Percentiles rank a stretch among this genome's conserved stretches.
phyloP scores from a whole-genome alignment of 2,888 invertebrate genomes.

The Andrena bucephala region DNA sequence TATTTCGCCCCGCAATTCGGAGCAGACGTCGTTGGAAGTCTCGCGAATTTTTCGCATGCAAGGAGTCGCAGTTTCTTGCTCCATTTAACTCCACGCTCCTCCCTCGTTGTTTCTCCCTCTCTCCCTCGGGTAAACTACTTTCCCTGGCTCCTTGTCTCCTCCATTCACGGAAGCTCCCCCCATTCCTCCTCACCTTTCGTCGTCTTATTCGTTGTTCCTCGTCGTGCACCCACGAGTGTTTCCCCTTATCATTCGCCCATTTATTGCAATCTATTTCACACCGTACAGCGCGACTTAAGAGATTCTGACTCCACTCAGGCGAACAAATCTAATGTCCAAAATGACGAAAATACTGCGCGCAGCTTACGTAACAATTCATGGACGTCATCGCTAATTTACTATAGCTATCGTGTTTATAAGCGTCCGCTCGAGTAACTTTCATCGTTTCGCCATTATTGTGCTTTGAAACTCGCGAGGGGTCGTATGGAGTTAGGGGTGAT shows the following conservation, averaged over 20 bases:
- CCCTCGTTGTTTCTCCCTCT: conserved; percentile 20
- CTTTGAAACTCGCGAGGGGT: neutral
- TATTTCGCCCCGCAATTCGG: conserved; percentile 51
- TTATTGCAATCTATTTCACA: no score
- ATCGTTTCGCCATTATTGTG: neutral
- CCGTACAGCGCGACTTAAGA: no score
- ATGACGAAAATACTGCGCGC: no score
- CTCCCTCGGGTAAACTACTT: neutral
- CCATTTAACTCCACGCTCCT: conserved; percentile 62
- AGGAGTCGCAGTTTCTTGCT: conserved; percentile 66
- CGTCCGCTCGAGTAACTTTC: neutral
- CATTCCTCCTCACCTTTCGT: neutral
- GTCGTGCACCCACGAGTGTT: neutral
- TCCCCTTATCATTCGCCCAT: neutral
- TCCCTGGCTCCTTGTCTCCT: conserved; percentile 25
- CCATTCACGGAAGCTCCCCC: conserved; percentile 37
- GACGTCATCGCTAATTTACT: no score
- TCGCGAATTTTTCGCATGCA: conserved; percentile 61
- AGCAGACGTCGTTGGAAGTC: conserved; percentile 49
- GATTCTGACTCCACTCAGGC: no score
- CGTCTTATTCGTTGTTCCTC: conserved; percentile 1
- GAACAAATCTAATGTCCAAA: no score
- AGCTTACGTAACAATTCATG: no score
- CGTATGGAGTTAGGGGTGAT: neutral
- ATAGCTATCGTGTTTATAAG: neutral